Percentiles rank a stretch among this genome's conserved stretches.
Evolutionary conservation across 2,888 invertebrate genomes (phyloP).

Genomic region (Hypomecis punctinalis): DNA sequence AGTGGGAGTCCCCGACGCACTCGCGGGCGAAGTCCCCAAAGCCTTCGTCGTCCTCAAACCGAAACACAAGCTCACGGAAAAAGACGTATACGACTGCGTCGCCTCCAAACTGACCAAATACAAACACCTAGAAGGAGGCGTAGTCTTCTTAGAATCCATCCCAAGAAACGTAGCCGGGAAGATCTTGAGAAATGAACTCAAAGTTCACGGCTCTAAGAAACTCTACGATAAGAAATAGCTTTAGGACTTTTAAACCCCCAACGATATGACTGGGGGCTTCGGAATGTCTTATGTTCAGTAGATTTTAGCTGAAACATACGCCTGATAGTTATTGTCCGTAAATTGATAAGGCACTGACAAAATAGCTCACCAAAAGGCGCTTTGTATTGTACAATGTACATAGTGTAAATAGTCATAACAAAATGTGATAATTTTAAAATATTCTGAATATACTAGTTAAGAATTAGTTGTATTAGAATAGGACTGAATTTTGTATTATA

Average conservation of each 20-base stretch:
- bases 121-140: conserved; percentile 89
- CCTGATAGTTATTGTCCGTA: too few relatives aligned
- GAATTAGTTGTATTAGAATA: conserved; percentile 28
- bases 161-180: conserved; percentile 92
- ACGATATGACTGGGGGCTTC: too few relatives aligned
- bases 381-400: conserved; percentile 43
- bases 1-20: conserved; percentile 89
- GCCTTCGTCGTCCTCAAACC: conserved; percentile 89
- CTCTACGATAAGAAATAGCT: conserved; percentile 14
- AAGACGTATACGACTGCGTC: conserved; percentile 84
- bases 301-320: too few relatives aligned
- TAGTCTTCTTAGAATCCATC: conserved; percentile 88
- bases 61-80: conserved; percentile 81
- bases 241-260: neutral
- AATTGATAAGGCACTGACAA: too few relatives aligned
- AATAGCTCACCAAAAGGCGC: too few relatives aligned
- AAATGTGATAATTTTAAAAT: conserved; percentile 42
- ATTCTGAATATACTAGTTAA: conserved; percentile 21
- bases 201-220: conserved; percentile 69
- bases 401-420: conserved; percentile 31
- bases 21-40: conserved; percentile 90
- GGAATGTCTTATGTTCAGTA: too few relatives aligned
- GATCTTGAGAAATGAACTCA: conserved; percentile 89
- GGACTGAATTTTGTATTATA: conserved; percentile 21
- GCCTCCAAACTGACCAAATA: conserved; percentile 88